Evolutionary conservation across 2,113 vertebrate genomes (phyloP), one percentile per base, ranked within the genome.

Genomic region (Hydrolagus affinis): DNA sequence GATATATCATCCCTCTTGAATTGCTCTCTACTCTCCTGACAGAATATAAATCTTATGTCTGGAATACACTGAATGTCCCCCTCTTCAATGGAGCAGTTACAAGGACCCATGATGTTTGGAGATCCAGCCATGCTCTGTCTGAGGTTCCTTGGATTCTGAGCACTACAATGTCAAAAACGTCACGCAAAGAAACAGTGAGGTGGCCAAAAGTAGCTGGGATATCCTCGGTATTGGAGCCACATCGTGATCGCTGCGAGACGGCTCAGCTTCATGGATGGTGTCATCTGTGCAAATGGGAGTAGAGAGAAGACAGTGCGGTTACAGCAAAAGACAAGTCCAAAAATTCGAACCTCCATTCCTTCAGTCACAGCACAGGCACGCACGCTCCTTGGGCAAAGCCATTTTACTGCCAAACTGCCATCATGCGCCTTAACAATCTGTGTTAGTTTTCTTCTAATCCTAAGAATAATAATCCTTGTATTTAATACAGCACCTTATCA

Each of bases 151-250:
- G 89, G 93, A 90, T 92, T 92, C 86, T 86, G 89, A 94, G 94
- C 95, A 96, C 97, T 98, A 99, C 98, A 98, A 99, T 90, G 95
- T 94, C 93, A 96, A 95, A 91, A 96, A 93, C 90, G 94, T 90
- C 86, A 94, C 93, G 93, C 96, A 92, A 92, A 95, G 92, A 91
- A 95, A 93, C 91, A 97, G 94, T 75, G 95, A 89, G 87, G 92
- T 92, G 88, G 95, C 94, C 94, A 96, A 92, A 88, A 95, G 94
- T 86, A 86, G 90, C 89, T 94, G 93, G 88, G 95, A 92, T 92
- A 95, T 95, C 93, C 94, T 95, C 75, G 94, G 93, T 89, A 91
- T 93, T 57, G 94, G 92, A 69, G 95, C 96, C 3, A 94, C 93
- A 11, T 90, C 91, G 1, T 95, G 96, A 86, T 98, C 95, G 7